Base-by-base conservation (phyloP, 2,888 invertebrate genomes). In the Lissocephala sabroskyi region DNA sequence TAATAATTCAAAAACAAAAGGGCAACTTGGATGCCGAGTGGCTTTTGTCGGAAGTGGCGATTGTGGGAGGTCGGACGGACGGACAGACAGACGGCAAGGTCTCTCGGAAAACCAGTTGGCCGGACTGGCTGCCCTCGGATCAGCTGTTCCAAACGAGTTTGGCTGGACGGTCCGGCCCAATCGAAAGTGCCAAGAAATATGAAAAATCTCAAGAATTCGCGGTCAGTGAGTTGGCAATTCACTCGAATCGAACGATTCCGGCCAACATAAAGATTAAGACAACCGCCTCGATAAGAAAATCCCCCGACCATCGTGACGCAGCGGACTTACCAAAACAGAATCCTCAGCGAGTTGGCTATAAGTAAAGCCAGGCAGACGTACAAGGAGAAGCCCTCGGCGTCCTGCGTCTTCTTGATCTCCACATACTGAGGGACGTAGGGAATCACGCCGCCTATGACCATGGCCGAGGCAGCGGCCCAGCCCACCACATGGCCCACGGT, bases 391-490 rank as follows among this genome's bases (percentile, higher is more conserved):
- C 99, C 99, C 74, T 97, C 97, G 11, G 97, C 92, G 87, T 97
- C 96, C 84, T 94, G 93, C 28, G 94, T 92, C 70, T 88, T 89
- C 82, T 90, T 92, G 55, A 99, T 98, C 86, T 98, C 96, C 65
- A 91, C 88, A 82, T 98, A 98, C 81, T 98, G 98, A 29, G 98
- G 98, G 70, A 98, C 92, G 81, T 97, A 98, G 18, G 98, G 98
- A 56, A 97, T 91, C 32, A 97, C 91, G 65, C 98, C 98, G 45
- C 98, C 98, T 73, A 97, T 89, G 55, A 98, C 93, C 94, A 98
- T 97, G 57, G 95, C 94, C 50, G 90, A 90, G 55, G 94, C 92
- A 65, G 94, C 93, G 47, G 90, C 87, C 91, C 92, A 93, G 51
- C 91, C 91, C 28, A 92, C 89, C 53, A 94, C 84, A 79, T 92